Base-by-base conservation (phyloP, 2,888 invertebrate species). In the Fabriciana adippe region DNA sequence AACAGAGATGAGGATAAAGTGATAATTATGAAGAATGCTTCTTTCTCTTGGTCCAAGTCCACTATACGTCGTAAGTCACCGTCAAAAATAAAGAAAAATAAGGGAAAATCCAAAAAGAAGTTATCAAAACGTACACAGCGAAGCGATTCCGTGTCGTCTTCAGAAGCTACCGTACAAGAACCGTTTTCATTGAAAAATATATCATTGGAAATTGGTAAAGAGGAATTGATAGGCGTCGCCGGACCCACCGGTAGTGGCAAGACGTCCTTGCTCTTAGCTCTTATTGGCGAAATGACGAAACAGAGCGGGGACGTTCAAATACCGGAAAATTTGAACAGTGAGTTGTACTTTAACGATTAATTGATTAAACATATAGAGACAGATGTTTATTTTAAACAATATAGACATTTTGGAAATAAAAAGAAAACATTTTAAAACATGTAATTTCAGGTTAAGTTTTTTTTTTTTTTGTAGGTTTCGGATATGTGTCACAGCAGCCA, bases 231-330 rank as follows among this genome's bases (percentile, higher is more conserved):
- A 18, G 99, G 98, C 35, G 93, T 99, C 14, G 95, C 97, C 75
- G 99, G 99, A 0, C 94, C 94, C 72, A 96, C 99, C 2, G 99
- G 99, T 0, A 95, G 96, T 77, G 99, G 99, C 13, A 99, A 99
- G 89, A 96, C 97, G 14, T 96, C 97, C 0, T 90, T 99, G 2
- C 89, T 99, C 26, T 94, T 95, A 64, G 97, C 97, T 1, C 94
- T 99, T 63, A 92, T 98, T 64, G 98, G 96, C 11, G 98, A 98
- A 84, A 94, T 99, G 85, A 90, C 94, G 11, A 95, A 95, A 84
- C 89, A 92, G 51, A 88, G 90, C 70, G 98, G 98, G 2, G 92
- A 92, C 55, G 91, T 97, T 70, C 94, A 95, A 66, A 93, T 97
- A 51, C 94, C 94, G 14, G 95, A 96, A 78, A 90, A 95, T 69